Percentiles rank a stretch among this genome's conserved stretches.
These are phyloP conservation scores for Apostichopus californicus DNA, from an alignment of 35 echinoderm and acorn worm species.

Conservation along the genomic window DNA sequence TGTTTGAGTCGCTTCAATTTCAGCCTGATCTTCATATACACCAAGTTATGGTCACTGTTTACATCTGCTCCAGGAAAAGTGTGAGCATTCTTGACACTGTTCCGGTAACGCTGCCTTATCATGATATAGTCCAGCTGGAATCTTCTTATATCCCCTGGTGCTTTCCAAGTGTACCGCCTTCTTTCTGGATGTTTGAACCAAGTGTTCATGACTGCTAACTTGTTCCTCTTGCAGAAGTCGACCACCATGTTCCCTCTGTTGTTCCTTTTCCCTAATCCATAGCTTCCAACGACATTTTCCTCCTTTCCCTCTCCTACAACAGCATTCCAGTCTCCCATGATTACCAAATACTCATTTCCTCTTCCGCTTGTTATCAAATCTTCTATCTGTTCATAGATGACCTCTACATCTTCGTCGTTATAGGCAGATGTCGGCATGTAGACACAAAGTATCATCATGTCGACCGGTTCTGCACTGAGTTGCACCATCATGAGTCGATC, in stretches of 20 bases:
- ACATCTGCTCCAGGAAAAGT: conserved; percentile 50
- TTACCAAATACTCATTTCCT: background rate
- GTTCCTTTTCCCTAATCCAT: conserved; percentile 28
- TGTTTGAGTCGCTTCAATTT: conserved; percentile 12
- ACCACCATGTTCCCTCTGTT: conserved; percentile 19
- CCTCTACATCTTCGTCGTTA: background rate
- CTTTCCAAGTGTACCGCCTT: conserved; percentile 21
- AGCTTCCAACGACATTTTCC: background rate
- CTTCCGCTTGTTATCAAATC: background rate
- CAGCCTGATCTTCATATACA: background rate
- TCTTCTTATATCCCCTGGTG: conserved; percentile 1
- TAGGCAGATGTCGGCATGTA: too few relatives aligned
- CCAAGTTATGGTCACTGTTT: background rate
- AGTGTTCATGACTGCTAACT: conserved; percentile 13
- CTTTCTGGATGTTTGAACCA: conserved; percentile 9
- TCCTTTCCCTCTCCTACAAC: background rate
- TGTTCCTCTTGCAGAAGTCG: conserved; percentile 1
- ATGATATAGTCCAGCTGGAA: conserved; percentile 36
- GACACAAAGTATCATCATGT: too few relatives aligned
- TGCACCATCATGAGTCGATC: background rate
- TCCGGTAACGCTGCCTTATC: conserved; percentile 1
- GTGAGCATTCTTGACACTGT: conserved; percentile 3
- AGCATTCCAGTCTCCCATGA: conserved; percentile 14
- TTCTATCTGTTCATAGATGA: background rate
- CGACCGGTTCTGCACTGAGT: too few relatives aligned